Conservation (phyloP, 2,113 vertebrate genomes). For the Dendropsophus ebraccatus region DNA sequence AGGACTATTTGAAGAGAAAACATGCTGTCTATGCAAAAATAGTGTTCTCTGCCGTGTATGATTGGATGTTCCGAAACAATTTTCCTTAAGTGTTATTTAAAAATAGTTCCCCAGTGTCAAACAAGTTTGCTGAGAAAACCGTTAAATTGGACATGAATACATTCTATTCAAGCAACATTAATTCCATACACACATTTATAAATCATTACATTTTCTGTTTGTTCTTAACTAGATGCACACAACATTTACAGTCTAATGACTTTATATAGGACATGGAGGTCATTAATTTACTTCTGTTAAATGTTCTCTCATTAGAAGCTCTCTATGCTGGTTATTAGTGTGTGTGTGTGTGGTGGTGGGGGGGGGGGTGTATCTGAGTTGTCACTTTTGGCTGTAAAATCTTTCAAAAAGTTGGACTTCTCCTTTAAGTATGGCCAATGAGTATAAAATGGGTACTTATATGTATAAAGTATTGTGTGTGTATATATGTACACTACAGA, state of each 20-base stretch:
- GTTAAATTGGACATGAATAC: constrained; percentile 10
- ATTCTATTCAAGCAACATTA: constrained; percentile 27
- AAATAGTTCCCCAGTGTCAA: constrained; percentile 24
- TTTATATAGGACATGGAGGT: background rate
- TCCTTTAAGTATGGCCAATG: no score
- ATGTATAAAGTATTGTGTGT: no score
- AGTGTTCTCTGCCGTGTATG: constrained; percentile 23
- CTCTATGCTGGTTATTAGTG: no score
- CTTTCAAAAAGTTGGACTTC: no score
- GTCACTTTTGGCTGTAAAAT: no score
- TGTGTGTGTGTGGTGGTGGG: no score
- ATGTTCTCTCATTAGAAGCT: no score
- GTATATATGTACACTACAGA: no score
- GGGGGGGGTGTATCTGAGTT: no score
- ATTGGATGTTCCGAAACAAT: constrained; percentile 10
- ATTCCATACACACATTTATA: constrained; percentile 12
- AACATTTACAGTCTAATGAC: background rate
- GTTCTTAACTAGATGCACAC: background rate
- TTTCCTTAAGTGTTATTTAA: constrained; percentile 35
- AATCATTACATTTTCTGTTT: background rate
- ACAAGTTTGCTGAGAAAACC: constrained; percentile 35
- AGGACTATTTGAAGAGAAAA: constrained; percentile 35
- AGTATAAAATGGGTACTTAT: no score
- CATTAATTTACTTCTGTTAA: background rate
- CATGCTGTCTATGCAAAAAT: constrained; percentile 15